phyloP scores from a whole-genome alignment of 2,797 vertebrate species.

The Phrynocephalus guinanensis region DNA sequence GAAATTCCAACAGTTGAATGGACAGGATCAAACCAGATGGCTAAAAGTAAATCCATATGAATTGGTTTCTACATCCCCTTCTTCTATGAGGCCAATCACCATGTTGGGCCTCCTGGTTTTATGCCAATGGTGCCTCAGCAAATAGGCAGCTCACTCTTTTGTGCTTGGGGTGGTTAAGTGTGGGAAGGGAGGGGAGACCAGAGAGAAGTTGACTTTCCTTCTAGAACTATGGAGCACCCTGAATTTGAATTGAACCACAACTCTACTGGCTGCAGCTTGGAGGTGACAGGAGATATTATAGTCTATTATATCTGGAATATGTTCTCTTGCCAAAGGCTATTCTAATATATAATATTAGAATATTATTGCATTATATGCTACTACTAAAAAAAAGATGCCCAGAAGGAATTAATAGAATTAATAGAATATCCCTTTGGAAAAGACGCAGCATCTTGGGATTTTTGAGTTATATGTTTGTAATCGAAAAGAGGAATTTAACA shows the following conservation, averaged over 20 bases:
- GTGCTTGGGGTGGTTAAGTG: background rate
- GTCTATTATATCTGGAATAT: background rate
- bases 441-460: background rate
- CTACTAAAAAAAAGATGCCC: background rate
- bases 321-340: background rate
- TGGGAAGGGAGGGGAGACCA: background rate
- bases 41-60: slow-evolving; percentile 25
- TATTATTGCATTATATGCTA: slow-evolving; percentile 1
- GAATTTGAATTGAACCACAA: background rate
- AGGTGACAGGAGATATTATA: background rate
- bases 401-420: slow-evolving; percentile 14
- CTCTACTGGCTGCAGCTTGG: background rate
- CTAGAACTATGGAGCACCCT: background rate
- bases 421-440: slow-evolving; percentile 10
- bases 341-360: background rate
- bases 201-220: background rate
- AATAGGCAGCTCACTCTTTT: background rate
- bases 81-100: slow-evolving; percentile 25
- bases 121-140: slow-evolving; percentile 20
- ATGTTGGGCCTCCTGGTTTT: slow-evolving; percentile 35
- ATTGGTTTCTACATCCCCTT: slow-evolving; percentile 43
- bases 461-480: slow-evolving; percentile 18
- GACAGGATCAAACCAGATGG: slow-evolving; percentile 11
- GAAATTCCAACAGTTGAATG: slow-evolving; percentile 26
- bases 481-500: slow-evolving; percentile 18